Evolutionary conservation across 1,140 invertebrate species (phyloP).

Genomic region (Cherax quadricarinatus): DNA sequence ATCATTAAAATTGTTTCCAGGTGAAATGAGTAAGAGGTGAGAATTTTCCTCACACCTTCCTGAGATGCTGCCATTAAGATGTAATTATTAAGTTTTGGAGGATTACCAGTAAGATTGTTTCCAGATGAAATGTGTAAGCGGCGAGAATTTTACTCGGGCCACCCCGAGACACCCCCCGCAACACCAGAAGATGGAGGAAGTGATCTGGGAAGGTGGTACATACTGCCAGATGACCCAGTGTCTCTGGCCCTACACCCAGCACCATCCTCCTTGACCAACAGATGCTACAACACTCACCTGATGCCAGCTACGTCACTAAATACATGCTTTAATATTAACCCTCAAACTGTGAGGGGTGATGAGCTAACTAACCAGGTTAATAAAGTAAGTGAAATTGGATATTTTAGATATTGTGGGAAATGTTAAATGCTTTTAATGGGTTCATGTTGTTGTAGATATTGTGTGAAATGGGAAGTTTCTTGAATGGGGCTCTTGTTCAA

Average conservation of each 20-base stretch:
- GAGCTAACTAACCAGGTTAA: background rate
- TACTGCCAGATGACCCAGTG: slow-evolving; percentile 66
- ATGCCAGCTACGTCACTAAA: background rate
- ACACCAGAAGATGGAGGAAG: slow-evolving; percentile 60
- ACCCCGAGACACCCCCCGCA: slow-evolving; percentile 81
- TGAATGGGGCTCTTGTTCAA: too few relatives aligned
- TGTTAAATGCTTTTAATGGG: too few relatives aligned
- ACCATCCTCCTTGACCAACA: slow-evolving; percentile 1
- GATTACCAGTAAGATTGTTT: background rate
- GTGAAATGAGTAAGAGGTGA: too few relatives aligned
- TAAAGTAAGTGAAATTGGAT: background rate
- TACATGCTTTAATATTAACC: background rate
- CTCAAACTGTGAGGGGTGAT: background rate
- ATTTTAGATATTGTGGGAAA: background rate
- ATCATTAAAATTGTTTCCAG: too few relatives aligned
- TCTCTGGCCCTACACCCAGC: slow-evolving; percentile 61
- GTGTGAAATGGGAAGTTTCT: too few relatives aligned
- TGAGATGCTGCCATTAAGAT: too few relatives aligned
- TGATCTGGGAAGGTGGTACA: slow-evolving; percentile 55
- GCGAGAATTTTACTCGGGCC: slow-evolving; percentile 88
- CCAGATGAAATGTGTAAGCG: slow-evolving; percentile 89
- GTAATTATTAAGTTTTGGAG: too few relatives aligned
- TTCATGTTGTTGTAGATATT: too few relatives aligned
- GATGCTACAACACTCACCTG: background rate
- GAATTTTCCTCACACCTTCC: too few relatives aligned